phyloP scores from a whole-genome alignment of 2,113 vertebrate genomes.

The Podiceps cristatus region DNA sequence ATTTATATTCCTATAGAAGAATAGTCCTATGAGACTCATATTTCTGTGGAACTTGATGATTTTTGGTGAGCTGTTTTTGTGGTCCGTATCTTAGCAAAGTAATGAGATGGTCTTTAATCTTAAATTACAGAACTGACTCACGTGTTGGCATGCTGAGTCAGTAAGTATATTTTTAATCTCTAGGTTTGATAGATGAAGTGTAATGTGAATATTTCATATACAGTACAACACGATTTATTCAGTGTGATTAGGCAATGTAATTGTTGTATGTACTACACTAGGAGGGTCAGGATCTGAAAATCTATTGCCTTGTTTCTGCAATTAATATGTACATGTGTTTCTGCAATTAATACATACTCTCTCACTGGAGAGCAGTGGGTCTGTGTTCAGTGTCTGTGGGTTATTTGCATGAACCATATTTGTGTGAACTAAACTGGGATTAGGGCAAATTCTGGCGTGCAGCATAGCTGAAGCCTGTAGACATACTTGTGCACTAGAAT shows the following conservation, averaged over 20 bases:
- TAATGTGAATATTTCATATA: background rate
- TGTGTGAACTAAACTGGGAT: background rate
- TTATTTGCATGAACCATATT: too few species aligned
- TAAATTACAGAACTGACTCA: background rate
- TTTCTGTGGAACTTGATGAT: background rate
- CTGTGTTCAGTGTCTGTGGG: background rate
- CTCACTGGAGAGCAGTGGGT: background rate
- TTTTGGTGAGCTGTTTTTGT: background rate
- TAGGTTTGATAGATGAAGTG: background rate
- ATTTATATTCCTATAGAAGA: background rate
- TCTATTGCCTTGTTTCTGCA: background rate
- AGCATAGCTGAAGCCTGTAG: background rate
- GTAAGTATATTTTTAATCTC: background rate
- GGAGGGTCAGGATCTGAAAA: background rate
- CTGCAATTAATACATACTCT: background rate
- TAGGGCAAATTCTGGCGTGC: background rate
- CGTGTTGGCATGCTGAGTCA: background rate
- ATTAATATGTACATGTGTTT: background rate
- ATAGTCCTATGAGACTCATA: background rate
- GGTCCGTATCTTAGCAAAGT: background rate
- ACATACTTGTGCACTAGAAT: background rate
- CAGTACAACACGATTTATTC: background rate
- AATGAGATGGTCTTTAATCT: background rate
- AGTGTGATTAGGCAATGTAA: background rate
- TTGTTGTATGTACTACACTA: background rate